Percentiles rank a stretch among this genome's conserved stretches.
These are phyloP conservation scores for Coelinius sp. DNA, from an alignment of 2,888 invertebrate genomes.

Conservation along the genomic window DNA sequence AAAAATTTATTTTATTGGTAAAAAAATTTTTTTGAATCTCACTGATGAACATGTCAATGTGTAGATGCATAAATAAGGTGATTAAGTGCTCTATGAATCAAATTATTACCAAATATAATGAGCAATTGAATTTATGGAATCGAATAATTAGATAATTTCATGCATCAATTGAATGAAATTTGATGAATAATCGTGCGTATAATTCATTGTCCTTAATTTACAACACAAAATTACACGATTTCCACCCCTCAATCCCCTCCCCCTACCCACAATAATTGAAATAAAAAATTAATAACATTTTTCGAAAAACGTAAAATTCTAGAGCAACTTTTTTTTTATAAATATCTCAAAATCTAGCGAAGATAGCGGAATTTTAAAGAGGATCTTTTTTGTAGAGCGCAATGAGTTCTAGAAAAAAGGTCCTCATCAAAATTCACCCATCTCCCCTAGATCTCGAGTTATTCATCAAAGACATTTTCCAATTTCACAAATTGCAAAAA, in stretches of 20 bases:
- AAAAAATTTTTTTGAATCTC: neutral
- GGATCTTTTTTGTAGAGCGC: no score
- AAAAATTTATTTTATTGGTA: no score
- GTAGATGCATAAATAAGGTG: slow-evolving; percentile 5
- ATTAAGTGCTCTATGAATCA: neutral
- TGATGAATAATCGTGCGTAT: slow-evolving; percentile 6
- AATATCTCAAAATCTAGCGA: no score
- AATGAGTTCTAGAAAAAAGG: no score
- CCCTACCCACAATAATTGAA: no score
- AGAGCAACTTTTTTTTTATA: no score
- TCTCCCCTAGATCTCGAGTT: no score
- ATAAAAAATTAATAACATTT: no score
- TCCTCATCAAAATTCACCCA: no score
- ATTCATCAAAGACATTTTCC: no score
- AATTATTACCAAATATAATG: neutral
- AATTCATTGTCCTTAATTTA: neutral
- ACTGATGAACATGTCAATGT: neutral
- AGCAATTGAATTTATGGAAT: neutral
- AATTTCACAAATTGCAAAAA: no score
- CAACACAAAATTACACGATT: slow-evolving; percentile 13
- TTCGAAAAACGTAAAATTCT: neutral
- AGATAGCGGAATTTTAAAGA: no score
- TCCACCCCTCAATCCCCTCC: neutral
- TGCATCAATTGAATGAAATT: neutral
- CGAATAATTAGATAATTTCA: neutral